Evolutionary conservation across 2,797 vertebrate species (phyloP).

Genomic region (Bradypodion ventrale): DNA sequence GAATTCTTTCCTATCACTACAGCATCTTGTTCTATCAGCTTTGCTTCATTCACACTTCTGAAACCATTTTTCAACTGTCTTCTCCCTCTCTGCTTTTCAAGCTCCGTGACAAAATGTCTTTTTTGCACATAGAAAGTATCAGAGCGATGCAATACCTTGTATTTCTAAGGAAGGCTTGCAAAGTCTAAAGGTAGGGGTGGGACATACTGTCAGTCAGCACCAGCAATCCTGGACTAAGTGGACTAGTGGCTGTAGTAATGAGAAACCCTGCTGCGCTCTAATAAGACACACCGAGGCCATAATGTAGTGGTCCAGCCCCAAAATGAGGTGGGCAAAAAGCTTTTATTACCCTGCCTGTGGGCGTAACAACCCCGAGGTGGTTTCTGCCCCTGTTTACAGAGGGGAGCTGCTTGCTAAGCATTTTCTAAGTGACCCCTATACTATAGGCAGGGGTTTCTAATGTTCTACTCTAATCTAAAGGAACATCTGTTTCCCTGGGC

Average conservation of each 20-base stretch:
- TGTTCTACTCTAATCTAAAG: no score
- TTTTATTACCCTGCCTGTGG: no score
- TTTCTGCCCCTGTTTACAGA: no score
- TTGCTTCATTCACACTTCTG: not conserved
- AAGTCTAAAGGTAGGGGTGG: not conserved
- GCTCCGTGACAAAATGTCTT: not conserved
- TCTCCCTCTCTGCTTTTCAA: not conserved
- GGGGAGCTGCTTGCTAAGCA: no score
- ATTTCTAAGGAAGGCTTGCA: not conserved
- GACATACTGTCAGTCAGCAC: not conserved
- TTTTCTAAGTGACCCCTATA: no score
- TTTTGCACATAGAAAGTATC: not conserved
- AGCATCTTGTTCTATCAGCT: not conserved
- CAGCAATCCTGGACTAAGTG: not conserved
- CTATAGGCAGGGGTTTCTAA: no score
- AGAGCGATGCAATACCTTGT: not conserved
- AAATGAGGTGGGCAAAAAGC: no score
- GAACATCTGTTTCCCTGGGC: no score
- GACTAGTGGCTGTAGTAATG: not conserved
- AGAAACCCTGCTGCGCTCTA: no score
- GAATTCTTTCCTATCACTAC: not conserved
- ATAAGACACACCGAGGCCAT: no score
- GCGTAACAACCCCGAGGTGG: no score
- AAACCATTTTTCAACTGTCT: not conserved
- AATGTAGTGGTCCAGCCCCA: no score